A percentile compares a stretch with the other conserved stretches of the same genome.
Evolutionary conservation across 2,888 invertebrate species (phyloP).

Genomic region (Euclidia mi): DNA sequence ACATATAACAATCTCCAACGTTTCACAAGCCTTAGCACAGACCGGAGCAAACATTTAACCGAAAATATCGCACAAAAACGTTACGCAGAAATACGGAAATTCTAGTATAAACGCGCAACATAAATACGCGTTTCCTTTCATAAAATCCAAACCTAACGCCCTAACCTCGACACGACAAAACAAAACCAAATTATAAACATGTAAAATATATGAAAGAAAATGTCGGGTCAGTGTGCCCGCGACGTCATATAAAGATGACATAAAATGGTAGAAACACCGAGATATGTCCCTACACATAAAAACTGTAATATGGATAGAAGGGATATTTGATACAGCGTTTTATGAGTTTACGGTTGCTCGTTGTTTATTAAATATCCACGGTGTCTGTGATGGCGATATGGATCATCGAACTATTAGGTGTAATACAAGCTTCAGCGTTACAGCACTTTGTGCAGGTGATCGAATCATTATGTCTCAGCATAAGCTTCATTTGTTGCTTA

Average conservation of each 20-base stretch:
- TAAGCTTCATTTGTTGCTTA: too few relatives aligned
- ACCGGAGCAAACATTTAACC: too few relatives aligned
- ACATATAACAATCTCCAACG: too few relatives aligned
- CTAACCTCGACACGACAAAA: constrained; percentile 47
- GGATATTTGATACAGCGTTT: constrained; percentile 81
- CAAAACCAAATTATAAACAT: constrained; percentile 69
- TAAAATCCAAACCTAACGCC: constrained; percentile 16
- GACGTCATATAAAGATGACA: constrained; percentile 76
- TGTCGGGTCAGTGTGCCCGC: constrained; percentile 70
- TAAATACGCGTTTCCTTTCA: constrained; percentile 9
- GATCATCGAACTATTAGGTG: constrained; percentile 26
- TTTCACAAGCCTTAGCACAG: too few relatives aligned
- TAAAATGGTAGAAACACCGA: constrained; percentile 80
- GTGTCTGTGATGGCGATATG: constrained; percentile 34
- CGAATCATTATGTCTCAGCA: too few relatives aligned
- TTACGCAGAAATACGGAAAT: background rate
- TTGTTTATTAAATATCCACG: constrained; percentile 73
- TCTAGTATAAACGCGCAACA: background rate
- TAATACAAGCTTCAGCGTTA: background rate
- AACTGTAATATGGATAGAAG: constrained; percentile 81
- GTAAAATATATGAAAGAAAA: constrained; percentile 66
- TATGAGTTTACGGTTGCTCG: constrained; percentile 73
- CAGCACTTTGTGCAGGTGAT: too few relatives aligned
- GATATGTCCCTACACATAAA: constrained; percentile 83
- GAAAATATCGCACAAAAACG: background rate